Percentiles rank a stretch among this genome's conserved stretches.
Evolutionary conservation across 2,113 vertebrate genomes (phyloP).

Genomic region (Amazona vittata): DNA sequence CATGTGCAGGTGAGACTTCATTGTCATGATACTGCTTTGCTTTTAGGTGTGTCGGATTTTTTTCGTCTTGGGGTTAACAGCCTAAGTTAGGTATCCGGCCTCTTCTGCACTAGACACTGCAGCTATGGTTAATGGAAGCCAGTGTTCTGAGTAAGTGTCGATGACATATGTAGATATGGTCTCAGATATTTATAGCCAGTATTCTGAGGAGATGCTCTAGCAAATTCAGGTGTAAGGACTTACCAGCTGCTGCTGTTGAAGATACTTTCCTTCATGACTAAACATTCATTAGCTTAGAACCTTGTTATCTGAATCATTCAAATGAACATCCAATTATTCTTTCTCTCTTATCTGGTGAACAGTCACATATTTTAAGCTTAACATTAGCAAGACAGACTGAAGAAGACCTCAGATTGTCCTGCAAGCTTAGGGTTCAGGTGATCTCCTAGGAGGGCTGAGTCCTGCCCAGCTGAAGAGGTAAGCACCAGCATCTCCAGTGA

Average conservation of each 20-base stretch:
- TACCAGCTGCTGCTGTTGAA: neutral
- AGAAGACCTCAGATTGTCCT: neutral
- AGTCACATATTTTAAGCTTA: neutral
- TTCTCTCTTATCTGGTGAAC: neutral
- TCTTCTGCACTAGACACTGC: neutral
- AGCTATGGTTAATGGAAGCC: neutral
- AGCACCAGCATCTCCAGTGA: neutral
- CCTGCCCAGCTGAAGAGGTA: neutral
- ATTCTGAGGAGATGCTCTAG: neutral
- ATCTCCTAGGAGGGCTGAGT: neutral
- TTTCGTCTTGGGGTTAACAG: neutral
- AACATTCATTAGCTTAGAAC: neutral
- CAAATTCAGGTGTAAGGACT: neutral
- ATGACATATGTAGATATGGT: neutral
- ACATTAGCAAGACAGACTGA: neutral
- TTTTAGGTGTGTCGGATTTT: neutral
- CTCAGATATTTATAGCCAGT: rapidly evolving
- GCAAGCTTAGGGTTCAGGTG: neutral
- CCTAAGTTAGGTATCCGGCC: neutral
- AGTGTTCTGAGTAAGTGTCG: neutral
- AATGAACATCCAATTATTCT: neutral
- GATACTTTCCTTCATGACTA: neutral
- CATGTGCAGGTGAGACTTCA: neutral
- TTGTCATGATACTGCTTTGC: neutral
- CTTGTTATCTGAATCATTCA: neutral